A percentile compares a stretch with the other conserved stretches of the same genome.
phyloP scores from a whole-genome alignment of 2,113 vertebrate species.

The Embiotoca jacksoni region DNA sequence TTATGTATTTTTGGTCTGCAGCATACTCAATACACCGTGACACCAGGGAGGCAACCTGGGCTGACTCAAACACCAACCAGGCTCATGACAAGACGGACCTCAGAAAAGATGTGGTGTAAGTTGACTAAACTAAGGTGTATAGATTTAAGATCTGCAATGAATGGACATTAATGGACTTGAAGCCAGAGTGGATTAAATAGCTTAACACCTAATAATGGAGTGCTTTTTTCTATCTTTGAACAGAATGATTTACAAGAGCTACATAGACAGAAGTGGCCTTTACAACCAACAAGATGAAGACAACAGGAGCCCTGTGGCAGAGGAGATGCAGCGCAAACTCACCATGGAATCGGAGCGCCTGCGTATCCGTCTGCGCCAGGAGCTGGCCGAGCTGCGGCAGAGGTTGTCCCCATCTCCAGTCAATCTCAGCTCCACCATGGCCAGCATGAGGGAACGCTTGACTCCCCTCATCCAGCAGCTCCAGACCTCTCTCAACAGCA shows the following conservation, averaged over 20 bases:
- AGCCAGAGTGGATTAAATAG: too few species aligned
- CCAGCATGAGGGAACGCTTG: slow-evolving; percentile 85
- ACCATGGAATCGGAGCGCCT: slow-evolving; percentile 78
- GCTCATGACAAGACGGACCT: slow-evolving; percentile 79
- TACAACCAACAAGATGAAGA: slow-evolving; percentile 76
- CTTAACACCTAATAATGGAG: neutral
- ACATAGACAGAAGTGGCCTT: slow-evolving; percentile 77
- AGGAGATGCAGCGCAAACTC: slow-evolving; percentile 68
- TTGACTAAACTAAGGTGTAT: slow-evolving; percentile 20
- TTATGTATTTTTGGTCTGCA: slow-evolving; percentile 43
- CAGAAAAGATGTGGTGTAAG: slow-evolving; percentile 80
- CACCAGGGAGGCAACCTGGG: slow-evolving; percentile 76
- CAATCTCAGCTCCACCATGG: slow-evolving; percentile 73
- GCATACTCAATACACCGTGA: slow-evolving; percentile 74
- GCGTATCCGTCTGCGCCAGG: slow-evolving; percentile 82
- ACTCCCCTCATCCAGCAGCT: slow-evolving; percentile 83
- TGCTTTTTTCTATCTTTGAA: slow-evolving; percentile 14
- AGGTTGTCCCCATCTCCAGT: slow-evolving; percentile 85
- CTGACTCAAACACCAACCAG: slow-evolving; percentile 78
- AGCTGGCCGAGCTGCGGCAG: slow-evolving; percentile 85
- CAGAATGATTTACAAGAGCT: slow-evolving; percentile 85
- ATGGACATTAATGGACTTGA: neutral
- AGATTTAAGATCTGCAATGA: neutral
- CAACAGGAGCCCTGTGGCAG: slow-evolving; percentile 64
- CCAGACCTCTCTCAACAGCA: slow-evolving; percentile 83